These are phyloP conservation scores for Apocrypta bakeri DNA, from an alignment of 1,140 invertebrate genomes.

Conservation along the genomic window DNA sequence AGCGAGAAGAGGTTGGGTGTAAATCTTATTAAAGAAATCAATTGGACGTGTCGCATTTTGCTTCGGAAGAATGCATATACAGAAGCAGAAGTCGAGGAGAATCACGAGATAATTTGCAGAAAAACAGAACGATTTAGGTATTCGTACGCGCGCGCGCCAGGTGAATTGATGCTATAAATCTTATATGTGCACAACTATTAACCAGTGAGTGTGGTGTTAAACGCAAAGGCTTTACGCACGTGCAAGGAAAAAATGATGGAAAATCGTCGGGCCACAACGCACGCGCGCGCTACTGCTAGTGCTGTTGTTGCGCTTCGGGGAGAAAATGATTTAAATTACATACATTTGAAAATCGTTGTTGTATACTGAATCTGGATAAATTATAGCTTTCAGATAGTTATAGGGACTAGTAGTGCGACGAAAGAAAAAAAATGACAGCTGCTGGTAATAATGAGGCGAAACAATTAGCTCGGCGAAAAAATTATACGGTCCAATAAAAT, in stretches of 20 bases:
- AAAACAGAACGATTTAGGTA: neutral
- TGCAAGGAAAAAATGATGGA: neutral
- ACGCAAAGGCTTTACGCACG: neutral
- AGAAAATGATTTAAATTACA: constrained; percentile 41
- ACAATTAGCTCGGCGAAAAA: constrained; percentile 33
- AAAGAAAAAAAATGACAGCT: neutral
- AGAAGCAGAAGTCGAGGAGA: neutral
- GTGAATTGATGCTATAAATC: neutral
- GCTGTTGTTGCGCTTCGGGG: too few relatives aligned
- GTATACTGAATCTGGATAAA: constrained; percentile 18
- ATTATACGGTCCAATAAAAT: constrained; percentile 38
- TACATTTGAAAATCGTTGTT: neutral
- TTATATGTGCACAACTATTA: neutral
- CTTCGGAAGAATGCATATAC: neutral
- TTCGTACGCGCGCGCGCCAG: neutral
- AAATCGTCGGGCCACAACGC: neutral
- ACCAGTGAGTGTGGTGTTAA: neutral
- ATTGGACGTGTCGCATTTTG: neutral
- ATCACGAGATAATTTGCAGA: neutral
- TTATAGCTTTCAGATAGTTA: constrained; percentile 34
- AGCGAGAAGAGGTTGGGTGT: neutral
- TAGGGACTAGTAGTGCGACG: neutral
- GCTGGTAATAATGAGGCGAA: constrained; percentile 31
- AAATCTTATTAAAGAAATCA: neutral
- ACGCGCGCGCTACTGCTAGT: neutral